Base-by-base conservation (phyloP, 2,797 vertebrate genomes). In the Halcyon leucocephala region DNA sequence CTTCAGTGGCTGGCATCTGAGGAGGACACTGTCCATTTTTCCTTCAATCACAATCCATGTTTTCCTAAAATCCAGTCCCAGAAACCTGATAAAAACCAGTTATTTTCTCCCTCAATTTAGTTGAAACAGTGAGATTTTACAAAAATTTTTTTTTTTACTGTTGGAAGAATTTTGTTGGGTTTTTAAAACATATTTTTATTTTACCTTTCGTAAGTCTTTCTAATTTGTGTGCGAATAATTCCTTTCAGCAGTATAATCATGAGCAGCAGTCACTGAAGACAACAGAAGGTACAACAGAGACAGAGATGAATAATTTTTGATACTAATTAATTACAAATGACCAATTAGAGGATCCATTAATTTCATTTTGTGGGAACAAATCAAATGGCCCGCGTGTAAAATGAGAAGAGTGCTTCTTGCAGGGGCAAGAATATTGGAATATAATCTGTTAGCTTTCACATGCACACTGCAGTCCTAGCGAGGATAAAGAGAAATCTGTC, bases 401-500 rank as follows among this genome's bases (percentile, higher is more conserved):
- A 61, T 0, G 11, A 57, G 55, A 84, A 39, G 61, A 90, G 31
- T 29, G 24, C 13, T 90, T 85, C 71, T 93, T 74, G 57, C 2
- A 10, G 25, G 61, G 49, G 22, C 58, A 87, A 76, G 58, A 81
- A 86, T 58, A 82, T 92, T 89, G 94, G 90, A 48, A 48, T 97
- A 71, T 67, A 84, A 90, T 94, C 81, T 85, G 57, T 89, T 73
- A 78, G 61, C 74, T 90, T 94, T 81, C 39, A 58, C 66, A 57
- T 2, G 4, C 70, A 61, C 39, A 39, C 37, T 39, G 37, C 42
- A 87, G 51, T 84, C 74, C 90, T 73, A 77, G 29, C 0, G 1
- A 90, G 81, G 60, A 92, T 84, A 90, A 94, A 95, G 81, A 95
- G 86, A 96, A 96, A 94, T 96, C 76, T 96, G 89, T 87, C 95